Evolutionary conservation across 1,140 invertebrate species (phyloP), one percentile per base, ranked within the genome.

Genomic region (Drosophila ambigua): DNA sequence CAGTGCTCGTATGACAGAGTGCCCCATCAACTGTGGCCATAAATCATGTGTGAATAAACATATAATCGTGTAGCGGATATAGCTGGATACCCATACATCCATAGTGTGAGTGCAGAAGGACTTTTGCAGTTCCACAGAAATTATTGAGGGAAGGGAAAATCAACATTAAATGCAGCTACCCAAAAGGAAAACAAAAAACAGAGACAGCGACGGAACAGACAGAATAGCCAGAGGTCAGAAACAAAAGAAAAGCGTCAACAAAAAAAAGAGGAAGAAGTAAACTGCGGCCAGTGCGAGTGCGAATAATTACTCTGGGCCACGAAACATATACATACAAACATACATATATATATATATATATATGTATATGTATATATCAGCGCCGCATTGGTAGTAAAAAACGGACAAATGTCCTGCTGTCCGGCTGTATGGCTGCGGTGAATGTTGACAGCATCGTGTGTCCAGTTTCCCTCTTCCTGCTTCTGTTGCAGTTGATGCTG

Each of bases 281-380:
- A 58, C 45, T 60, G 75, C 80, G 39, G 50, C 65, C 54, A 72
- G 67, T 39, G 73, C 81, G 82, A 82, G 82, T 87, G 82, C 82
- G 82, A 87, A 85, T 85, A 85, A 85, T 85, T 85, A 87, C 82
- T 69, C 69, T 82, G 83, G 66, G 35, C 11, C 66, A 39, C 11
- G 11, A 39, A 13, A 39, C 35, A 11, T 39, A 35, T 9, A 35
- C 2, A 35, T 2, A 3, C 2, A 35, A 0, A 3, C 7, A 31
- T 31, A 9, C 9, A 35, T 3, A 35, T 35, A 35, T 35, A 2
- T 35, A 35, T 3, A 9, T 35, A 9, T 9, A 35, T 9, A 13
- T 13, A 16, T 1, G 16, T 13, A 2, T 13, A 39, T 13, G 2
- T 39, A 13, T 39, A 13, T 13, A 39, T 13, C 13, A 11, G 4